phyloP scores from a whole-genome alignment of 1,140 invertebrate genomes.

The Dolichoris vasculosae region DNA sequence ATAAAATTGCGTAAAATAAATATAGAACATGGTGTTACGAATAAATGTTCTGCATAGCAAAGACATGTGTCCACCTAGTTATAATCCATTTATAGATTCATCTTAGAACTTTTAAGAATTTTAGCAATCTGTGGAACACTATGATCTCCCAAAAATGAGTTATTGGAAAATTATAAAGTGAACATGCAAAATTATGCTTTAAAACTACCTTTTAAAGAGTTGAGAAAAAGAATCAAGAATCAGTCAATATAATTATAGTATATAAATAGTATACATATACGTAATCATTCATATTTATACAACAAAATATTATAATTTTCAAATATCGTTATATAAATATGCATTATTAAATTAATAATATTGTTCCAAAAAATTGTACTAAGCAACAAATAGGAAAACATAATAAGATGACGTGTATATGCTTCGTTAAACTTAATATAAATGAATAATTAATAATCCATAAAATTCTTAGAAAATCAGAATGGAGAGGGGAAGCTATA shows the following conservation, averaged over 20 bases:
- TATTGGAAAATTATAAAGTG: slow-evolving; percentile 30
- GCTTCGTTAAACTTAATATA: background rate
- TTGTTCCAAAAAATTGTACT: too few species aligned
- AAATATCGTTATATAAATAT: too few species aligned
- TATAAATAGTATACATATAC: too few species aligned
- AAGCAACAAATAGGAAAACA: background rate
- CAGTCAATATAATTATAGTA: too few species aligned
- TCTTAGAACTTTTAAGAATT: slow-evolving; percentile 25
- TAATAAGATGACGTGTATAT: background rate
- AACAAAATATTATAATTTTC: too few species aligned
- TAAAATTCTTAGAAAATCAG: slow-evolving; percentile 1
- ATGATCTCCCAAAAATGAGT: background rate
- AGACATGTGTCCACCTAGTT: background rate
- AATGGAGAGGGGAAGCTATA: background rate
- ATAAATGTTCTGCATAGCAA: background rate
- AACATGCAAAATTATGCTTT: too few species aligned
- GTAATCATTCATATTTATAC: too few species aligned
- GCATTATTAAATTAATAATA: too few species aligned
- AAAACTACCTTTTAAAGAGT: too few species aligned
- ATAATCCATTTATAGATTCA: background rate
- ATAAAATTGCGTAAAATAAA: too few species aligned
- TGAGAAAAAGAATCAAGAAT: too few species aligned
- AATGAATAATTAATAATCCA: background rate
- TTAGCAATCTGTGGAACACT: background rate
- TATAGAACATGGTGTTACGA: too few species aligned